Evolutionary conservation across 2,113 vertebrate species (phyloP).

Genomic region (Ardeotis arabs): DNA sequence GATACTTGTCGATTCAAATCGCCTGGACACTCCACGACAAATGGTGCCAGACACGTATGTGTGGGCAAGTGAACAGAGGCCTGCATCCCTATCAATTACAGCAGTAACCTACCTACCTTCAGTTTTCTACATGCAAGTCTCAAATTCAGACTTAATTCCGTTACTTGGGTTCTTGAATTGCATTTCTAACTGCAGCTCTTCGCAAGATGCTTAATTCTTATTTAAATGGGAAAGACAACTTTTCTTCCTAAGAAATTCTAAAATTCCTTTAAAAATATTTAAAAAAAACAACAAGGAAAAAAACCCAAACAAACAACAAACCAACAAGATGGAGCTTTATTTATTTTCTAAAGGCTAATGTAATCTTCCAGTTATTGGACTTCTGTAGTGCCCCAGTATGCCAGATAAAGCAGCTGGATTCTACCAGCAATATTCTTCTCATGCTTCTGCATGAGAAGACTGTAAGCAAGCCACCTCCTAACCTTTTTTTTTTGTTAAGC

Average conservation of each 20-base stretch:
- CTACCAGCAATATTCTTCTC: background rate
- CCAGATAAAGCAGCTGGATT: background rate
- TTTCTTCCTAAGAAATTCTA: background rate
- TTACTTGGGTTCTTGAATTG: background rate
- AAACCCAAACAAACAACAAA: too few relatives aligned
- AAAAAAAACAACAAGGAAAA: background rate
- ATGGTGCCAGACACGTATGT: fast-evolving
- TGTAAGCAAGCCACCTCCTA: slow-evolving; percentile 24
- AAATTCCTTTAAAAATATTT: background rate
- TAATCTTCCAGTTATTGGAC: background rate
- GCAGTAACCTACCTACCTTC: background rate
- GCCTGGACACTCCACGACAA: background rate
- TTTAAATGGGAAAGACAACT: background rate
- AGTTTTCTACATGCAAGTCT: background rate
- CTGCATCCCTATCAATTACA: background rate
- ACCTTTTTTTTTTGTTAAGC: slow-evolving; percentile 8
- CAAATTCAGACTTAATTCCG: background rate
- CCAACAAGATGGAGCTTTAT: background rate
- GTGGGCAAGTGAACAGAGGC: background rate
- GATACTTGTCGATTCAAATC: too few relatives aligned
- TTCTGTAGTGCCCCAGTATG: background rate
- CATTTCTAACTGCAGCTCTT: background rate
- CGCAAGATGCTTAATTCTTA: background rate
- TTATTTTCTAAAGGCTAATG: background rate
- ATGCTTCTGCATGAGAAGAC: background rate